Evolutionary conservation across 2,888 invertebrate species (phyloP), one percentile per base, ranked within the genome.

Genomic region (Caenorhabditis auriculariae): DNA sequence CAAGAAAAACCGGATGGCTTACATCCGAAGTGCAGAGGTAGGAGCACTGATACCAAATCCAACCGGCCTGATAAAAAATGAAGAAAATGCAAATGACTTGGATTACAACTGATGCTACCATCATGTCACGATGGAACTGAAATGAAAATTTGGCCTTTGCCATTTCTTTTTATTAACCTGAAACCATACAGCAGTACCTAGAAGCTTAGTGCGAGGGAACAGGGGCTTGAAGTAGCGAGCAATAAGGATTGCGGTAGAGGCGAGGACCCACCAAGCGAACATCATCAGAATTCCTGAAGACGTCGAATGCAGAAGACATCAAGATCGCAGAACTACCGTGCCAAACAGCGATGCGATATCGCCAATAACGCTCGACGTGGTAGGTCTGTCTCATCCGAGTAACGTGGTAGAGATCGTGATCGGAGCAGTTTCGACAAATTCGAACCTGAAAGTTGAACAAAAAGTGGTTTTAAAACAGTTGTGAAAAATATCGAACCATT

Each of bases 41-140:
- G 12, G 69, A 69, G 43, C 73, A 74, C 53, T 74, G 66, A 50
- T 66, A 74, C 73, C 73, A 74, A 23, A 66, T 63, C 73, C 73
- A 74, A 32, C 67, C 66, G 19, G 72, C 68, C 43, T 74, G 74
- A 46, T 68, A 69, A 53, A 72, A 74, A 29, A 74, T 72, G 32
- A 66, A 57, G 9, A 74, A 17, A 17, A 74, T 68, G 12, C 66
- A 66, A 7, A 70, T 38, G 1, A 74, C 44, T 62, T 74, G 68
- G n/a, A 74, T 52, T 12, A 66, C 35, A 5, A 70, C 54, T 3
- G 69, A 64, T 12, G 62, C 32, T 15, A 74, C 55, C 58, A 60
- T 65, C 54, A 74, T 51, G 41, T 69, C 70, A 15, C 74, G 64
- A 38, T 74, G 74, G 12, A 73, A 60, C 64, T 72, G 63, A 39